These are phyloP conservation scores for Lordiphosa andalusiaca DNA, from an alignment of 2,888 invertebrate species.

Conservation along the genomic window DNA sequence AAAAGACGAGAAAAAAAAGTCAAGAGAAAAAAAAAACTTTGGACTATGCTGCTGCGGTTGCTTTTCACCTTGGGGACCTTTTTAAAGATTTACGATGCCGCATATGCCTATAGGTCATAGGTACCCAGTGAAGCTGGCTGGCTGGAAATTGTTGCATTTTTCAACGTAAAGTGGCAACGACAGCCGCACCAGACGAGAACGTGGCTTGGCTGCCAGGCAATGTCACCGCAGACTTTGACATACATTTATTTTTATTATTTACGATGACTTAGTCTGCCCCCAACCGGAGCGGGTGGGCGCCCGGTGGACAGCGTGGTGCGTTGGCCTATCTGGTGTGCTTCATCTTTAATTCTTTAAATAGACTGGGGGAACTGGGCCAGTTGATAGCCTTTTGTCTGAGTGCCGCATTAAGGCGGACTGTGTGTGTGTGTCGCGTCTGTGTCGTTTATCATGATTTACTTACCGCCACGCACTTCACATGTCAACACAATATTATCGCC, in stretches of 20 bases:
- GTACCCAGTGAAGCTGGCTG: constrained; percentile 39
- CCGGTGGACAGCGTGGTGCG: constrained; percentile 32
- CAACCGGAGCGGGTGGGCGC: constrained; percentile 16
- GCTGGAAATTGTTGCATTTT: constrained; percentile 72
- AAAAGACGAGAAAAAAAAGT: constrained; percentile 20
- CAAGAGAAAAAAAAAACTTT: constrained; percentile 36
- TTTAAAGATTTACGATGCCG: constrained; percentile 78
- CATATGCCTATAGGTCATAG: constrained; percentile 78
- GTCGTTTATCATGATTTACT: constrained; percentile 80
- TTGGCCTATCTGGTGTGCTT: constrained; percentile 53
- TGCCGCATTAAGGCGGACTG: constrained; percentile 70
- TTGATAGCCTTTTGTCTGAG: constrained; percentile 73
- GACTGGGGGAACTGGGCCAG: constrained; percentile 39
- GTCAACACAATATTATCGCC: constrained; percentile 89
- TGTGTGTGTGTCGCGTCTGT: constrained; percentile 42
- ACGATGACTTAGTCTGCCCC: constrained; percentile 66
- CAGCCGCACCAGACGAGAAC: constrained; percentile 42
- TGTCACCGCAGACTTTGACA: constrained; percentile 73
- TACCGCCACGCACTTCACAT: constrained; percentile 94
- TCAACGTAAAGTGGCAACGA: constrained; percentile 71
- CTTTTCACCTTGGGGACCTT: constrained; percentile 73
- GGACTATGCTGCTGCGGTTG: constrained; percentile 32
- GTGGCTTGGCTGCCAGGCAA: constrained; percentile 32
- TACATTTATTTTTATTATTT: constrained; percentile 75
- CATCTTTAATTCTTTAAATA: constrained; percentile 76